Percentiles rank a stretch among this genome's conserved stretches.
Evolutionary conservation across 2,888 invertebrate genomes (phyloP).

Genomic region (Parthenolecanium corni): DNA sequence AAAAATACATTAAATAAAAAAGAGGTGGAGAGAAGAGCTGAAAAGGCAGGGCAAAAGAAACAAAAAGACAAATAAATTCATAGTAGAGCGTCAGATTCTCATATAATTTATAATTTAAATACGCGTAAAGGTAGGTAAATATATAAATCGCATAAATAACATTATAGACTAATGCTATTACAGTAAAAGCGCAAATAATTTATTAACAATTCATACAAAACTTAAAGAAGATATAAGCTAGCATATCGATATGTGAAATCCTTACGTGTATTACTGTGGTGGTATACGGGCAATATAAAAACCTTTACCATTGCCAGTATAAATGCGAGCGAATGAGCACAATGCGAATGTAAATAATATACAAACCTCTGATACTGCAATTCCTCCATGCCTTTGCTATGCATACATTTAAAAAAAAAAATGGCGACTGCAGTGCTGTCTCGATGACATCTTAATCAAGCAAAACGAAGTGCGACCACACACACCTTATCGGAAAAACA

Average conservation of each 20-base stretch:
- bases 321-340: conserved; percentile 25
- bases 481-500: conserved; percentile 27
- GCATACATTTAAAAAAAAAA: conserved; percentile 25
- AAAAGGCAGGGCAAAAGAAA: no score
- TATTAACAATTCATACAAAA: conserved; percentile 28
- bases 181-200: conserved; percentile 24
- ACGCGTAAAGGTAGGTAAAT: not conserved
- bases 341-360: conserved; percentile 26
- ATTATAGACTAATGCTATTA: conserved; percentile 20
- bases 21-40: no score
- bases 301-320: conserved; percentile 7
- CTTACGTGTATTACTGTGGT: no score
- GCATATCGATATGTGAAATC: not conserved
- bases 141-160: conserved; percentile 24
- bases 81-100: not conserved
- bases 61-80: no score
- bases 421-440: conserved; percentile 26
- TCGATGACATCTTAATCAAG: conserved; percentile 27
- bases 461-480: conserved; percentile 26
- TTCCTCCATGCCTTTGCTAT: conserved; percentile 7
- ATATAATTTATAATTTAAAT: conserved; percentile 18
- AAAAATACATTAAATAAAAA: no score
- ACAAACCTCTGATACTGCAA: conserved; percentile 8
- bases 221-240: conserved; percentile 25
- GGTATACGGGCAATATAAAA: conserved; percentile 3